Base-by-base conservation (phyloP, 1,140 invertebrate species). In the Tribolium castaneum region DNA sequence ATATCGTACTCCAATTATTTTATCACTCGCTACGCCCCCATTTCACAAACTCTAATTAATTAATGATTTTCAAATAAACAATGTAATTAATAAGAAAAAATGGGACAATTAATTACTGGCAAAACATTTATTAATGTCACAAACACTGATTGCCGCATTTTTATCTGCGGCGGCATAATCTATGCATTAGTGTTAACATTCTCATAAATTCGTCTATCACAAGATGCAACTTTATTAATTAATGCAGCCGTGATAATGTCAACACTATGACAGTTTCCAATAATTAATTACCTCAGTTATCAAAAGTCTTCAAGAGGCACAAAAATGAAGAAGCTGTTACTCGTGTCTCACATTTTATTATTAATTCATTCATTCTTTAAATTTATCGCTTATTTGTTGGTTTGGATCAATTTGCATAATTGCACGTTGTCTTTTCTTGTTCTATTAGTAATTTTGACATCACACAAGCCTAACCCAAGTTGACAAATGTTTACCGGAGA, bases 371-470 rank as follows among this genome's bases (percentile, higher is more conserved):
- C 16, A 19, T 19, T 19, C 16, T 19, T 19, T 1, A 56, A 56
- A 56, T 9, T 56, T 16, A 56, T 56, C 3, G 19, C 13, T 56
- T 14, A 3, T 14, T 56, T 56, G 54, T 59, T 25, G 39, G 30
- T 59, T 59, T 25, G 7, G 19, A 22, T 22, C 1, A 59, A 59
- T 59, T 59, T 59, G 54, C 54, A 59, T 59, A 59, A 59, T 59
- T 52, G 51, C 51, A 52, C 12, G 51, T 52, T 52, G 13, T 16
- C 52, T 56, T 25, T 10, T n/a, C 54, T 59, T n/a, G 22, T 59
- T 59, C 54, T 59, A 59, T 59, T 59, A 59, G 16, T 59, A 59
- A 59, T 59, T 59, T 59, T 59, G 54, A 59, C 54, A 59, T 59
- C 54, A 59, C 54, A 25, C 19, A n/a, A 59, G 19, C 54, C 54